phyloP scores from a whole-genome alignment of 2,888 invertebrate genomes.

The Dinocampus coccinellae region DNA sequence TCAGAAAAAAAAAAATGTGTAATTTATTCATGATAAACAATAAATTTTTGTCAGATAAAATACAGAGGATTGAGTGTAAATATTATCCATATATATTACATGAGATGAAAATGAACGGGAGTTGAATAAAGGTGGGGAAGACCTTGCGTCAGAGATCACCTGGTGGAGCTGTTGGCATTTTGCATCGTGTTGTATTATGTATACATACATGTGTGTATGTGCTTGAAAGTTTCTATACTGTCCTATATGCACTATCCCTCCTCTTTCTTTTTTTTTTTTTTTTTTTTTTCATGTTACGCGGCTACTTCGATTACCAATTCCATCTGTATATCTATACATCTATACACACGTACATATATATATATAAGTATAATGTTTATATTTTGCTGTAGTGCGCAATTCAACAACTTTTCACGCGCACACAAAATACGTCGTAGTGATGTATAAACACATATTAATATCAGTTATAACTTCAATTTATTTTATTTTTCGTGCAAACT shows the following conservation, averaged over 20 bases:
- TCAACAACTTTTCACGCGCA: conserved; percentile 27
- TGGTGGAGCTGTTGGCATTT: conserved; percentile 56
- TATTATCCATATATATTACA: background rate
- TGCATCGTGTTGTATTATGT: conserved; percentile 42
- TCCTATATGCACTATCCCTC: conserved; percentile 35
- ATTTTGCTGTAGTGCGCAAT: too few relatives aligned
- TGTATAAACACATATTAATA: too few relatives aligned
- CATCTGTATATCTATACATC: background rate
- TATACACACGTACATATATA: too few relatives aligned
- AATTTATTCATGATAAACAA: too few relatives aligned
- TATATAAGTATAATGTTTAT: too few relatives aligned
- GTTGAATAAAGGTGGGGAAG: conserved; percentile 33
- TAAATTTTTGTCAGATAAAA: background rate
- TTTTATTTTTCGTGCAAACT: too few relatives aligned
- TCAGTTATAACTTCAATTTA: too few relatives aligned
- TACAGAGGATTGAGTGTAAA: background rate
- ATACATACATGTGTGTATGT: conserved; percentile 31
- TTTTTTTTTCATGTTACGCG: too few relatives aligned
- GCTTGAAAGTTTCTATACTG: conserved; percentile 49
- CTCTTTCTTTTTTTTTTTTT: conserved; percentile 17
- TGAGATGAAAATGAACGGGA: conserved; percentile 16
- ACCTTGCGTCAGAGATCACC: conserved; percentile 55
- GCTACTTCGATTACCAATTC: conserved; percentile 22
- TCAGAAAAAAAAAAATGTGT: too few relatives aligned
- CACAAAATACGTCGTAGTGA: conserved; percentile 12